A percentile compares a stretch with the other conserved stretches of the same genome.
These are phyloP conservation scores for Salpingus planirostris DNA, from an alignment of 2,888 invertebrate genomes.

Conservation along the genomic window DNA sequence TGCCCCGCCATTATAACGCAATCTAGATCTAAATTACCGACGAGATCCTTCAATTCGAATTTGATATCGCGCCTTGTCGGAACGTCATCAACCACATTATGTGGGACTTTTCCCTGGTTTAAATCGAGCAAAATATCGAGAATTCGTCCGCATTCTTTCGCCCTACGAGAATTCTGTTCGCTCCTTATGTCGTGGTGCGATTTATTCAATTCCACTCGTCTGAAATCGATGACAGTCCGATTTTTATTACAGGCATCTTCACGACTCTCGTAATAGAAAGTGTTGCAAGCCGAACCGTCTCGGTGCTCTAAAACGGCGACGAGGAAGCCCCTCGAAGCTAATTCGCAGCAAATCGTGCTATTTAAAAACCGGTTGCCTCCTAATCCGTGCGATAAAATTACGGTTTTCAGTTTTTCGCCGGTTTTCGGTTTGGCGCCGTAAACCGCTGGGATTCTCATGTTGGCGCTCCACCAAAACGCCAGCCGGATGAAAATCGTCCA, in stretches of 20 bases:
- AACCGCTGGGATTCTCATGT: constrained; percentile 45
- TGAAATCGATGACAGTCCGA: constrained; percentile 32
- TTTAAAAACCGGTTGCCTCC: constrained; percentile 54
- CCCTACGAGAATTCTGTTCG: constrained; percentile 42
- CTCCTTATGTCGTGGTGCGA: constrained; percentile 38
- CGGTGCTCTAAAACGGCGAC: constrained; percentile 58
- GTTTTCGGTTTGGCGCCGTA: constrained; percentile 42
- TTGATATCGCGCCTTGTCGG: constrained; percentile 18
- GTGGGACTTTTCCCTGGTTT: constrained; percentile 42
- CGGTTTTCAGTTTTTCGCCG: constrained; percentile 43
- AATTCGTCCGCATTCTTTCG: constrained; percentile 44
- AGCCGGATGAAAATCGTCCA: constrained; percentile 34
- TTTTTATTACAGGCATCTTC: constrained; percentile 33
- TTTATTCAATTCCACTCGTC: constrained; percentile 33
- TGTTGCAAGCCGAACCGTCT: constrained; percentile 41
- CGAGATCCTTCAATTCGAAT: constrained; percentile 34
- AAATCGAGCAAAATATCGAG: constrained; percentile 44
- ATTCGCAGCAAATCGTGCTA: constrained; percentile 50
- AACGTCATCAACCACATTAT: constrained; percentile 42
- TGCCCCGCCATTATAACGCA: constrained; percentile 50
- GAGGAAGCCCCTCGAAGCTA: constrained; percentile 57
- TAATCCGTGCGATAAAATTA: constrained; percentile 58
- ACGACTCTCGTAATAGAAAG: constrained; percentile 40
- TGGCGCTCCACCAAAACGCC: constrained; percentile 38
- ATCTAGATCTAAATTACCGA: constrained; percentile 41